Conservation (phyloP, 2,888 invertebrate genomes). For the Cecidostiba fungosa region DNA sequence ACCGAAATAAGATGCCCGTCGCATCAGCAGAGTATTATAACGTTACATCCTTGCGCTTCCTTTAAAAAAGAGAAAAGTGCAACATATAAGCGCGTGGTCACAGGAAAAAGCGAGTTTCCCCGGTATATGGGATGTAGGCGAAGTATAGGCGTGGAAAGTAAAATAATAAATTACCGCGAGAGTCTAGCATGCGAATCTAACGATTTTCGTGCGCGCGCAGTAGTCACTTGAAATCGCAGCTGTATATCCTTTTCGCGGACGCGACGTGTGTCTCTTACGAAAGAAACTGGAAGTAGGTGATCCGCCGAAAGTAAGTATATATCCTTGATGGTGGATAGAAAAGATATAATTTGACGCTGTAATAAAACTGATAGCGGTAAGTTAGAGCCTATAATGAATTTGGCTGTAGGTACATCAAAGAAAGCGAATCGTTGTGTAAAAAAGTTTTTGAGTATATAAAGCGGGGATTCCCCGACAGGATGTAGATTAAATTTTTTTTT, state of each 20-base stretch:
- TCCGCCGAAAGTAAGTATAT: not conserved
- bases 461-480: too few species aligned
- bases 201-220: constrained; percentile 39
- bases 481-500: not conserved
- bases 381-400: not conserved
- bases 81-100: too few species aligned
- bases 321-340: not conserved
- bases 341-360: not conserved
- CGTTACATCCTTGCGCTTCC: constrained; percentile 12
- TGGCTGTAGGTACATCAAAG: not conserved
- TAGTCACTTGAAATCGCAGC: not conserved
- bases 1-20: constrained; percentile 12
- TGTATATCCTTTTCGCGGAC: not conserved
- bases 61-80: constrained; percentile 36
- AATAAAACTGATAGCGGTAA: not conserved
- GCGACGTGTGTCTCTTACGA: constrained; percentile 24
- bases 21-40: not conserved
- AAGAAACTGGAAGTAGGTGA: not conserved
- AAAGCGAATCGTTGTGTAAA: not conserved
- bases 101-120: constrained; percentile 38
- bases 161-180: constrained; percentile 51
- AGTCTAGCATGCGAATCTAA: constrained; percentile 59
- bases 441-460: too few species aligned
- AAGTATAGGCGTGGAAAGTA: constrained; percentile 54
- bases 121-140: not conserved